Evolutionary conservation across 2,888 invertebrate genomes (phyloP).

Genomic region (Melolontha melolontha): DNA sequence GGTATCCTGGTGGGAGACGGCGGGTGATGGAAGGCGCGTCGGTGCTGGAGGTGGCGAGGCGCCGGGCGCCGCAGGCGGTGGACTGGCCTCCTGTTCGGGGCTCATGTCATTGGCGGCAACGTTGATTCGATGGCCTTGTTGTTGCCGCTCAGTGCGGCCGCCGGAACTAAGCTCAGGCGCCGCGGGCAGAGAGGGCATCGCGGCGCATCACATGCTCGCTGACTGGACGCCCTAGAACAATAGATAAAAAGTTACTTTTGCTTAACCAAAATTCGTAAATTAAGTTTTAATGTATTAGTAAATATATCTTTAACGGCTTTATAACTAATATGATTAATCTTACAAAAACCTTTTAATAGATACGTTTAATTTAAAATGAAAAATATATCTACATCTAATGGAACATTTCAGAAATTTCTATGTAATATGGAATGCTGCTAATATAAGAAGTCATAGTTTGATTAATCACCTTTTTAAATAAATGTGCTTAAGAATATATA

Average conservation of each 20-base stretch:
- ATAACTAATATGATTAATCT: too few relatives aligned
- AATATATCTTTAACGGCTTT: too few relatives aligned
- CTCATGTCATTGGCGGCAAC: conserved; percentile 70
- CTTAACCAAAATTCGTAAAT: neutral
- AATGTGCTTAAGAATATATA: neutral
- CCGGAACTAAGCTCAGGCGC: conserved; percentile 67
- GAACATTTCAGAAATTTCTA: too few relatives aligned
- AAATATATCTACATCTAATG: too few relatives aligned
- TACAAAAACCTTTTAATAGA: too few relatives aligned
- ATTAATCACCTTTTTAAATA: neutral
- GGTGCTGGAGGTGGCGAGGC: conserved; percentile 73
- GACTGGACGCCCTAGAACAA: conserved; percentile 65
- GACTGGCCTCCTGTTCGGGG: conserved; percentile 78
- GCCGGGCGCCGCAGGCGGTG: conserved; percentile 73
- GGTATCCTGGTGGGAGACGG: conserved; percentile 67
- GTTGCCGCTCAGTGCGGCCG: conserved; percentile 64
- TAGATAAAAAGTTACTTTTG: conserved; percentile 37
- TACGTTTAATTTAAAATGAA: too few relatives aligned
- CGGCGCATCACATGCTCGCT: conserved; percentile 68
- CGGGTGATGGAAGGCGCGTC: conserved; percentile 69
- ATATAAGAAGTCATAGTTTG: too few relatives aligned
- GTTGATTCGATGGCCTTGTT: conserved; percentile 47
- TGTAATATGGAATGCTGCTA: too few relatives aligned
- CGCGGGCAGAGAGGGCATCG: conserved; percentile 68
- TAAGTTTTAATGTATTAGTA: too few relatives aligned